Conservation (phyloP, 2,113 vertebrate genomes). For the Mesocricetus auratus region DNA sequence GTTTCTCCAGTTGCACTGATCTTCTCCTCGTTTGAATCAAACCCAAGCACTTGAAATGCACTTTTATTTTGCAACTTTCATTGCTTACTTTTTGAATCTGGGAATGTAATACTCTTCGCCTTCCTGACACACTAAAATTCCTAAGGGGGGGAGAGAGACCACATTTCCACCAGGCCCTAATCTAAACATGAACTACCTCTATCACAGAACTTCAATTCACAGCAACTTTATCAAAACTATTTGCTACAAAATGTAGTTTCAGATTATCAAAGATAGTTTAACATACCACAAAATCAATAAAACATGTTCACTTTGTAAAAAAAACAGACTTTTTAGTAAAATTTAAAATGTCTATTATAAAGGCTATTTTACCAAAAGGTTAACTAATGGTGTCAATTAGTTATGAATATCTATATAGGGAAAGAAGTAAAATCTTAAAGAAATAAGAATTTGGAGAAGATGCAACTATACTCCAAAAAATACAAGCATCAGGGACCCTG, state of each 20-base stretch:
- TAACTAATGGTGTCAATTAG: not conserved
- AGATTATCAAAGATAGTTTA: not conserved
- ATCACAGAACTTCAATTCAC: not conserved
- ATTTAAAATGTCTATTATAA: not conserved
- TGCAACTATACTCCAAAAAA: not conserved
- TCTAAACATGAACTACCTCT: not conserved
- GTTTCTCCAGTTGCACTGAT: not conserved
- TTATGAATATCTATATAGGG: not conserved
- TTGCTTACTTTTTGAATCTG: not conserved
- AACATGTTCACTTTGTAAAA: not conserved
- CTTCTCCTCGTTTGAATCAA: not conserved
- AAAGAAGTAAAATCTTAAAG: not conserved
- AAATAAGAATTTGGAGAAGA: not conserved
- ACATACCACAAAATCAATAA: not conserved
- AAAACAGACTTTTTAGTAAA: not conserved
- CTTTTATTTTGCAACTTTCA: conserved; percentile 9
- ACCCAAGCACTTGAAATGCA: not conserved
- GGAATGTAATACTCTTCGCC: not conserved
- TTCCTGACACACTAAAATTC: not conserved
- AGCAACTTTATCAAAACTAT: conserved; percentile 10
- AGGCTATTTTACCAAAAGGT: not conserved
- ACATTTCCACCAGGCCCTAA: not conserved
- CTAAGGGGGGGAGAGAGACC: not conserved
- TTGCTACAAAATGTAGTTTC: not conserved
- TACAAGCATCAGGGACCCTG: not conserved